A percentile compares a stretch with the other conserved stretches of the same genome.
phyloP scores from a whole-genome alignment of 2,797 vertebrate species.

The Petrocephalus schoutedeni region DNA sequence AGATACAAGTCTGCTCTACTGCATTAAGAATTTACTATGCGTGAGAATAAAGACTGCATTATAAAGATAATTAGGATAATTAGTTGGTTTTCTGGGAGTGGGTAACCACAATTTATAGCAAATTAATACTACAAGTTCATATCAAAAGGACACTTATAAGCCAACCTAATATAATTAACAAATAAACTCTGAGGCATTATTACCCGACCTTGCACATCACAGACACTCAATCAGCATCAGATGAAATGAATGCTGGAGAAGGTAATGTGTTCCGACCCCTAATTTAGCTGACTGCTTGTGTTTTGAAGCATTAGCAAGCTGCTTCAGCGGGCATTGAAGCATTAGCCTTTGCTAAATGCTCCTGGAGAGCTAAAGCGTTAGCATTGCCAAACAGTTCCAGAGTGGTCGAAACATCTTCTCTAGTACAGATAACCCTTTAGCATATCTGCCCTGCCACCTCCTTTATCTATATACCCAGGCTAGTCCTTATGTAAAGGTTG shows the following conservation, averaged over 20 bases:
- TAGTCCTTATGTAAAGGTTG: slow-evolving; percentile 85
- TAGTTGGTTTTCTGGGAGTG: background rate
- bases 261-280: background rate
- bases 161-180: background rate
- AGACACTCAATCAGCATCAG: background rate
- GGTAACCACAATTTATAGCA: background rate
- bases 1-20: background rate
- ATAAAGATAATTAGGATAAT: background rate
- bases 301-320: background rate
- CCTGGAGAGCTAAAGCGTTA: background rate
- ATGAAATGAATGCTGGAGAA: background rate
- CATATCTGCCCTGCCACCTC: slow-evolving; percentile 31
- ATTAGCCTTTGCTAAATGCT: background rate
- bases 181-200: background rate
- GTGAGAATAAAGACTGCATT: background rate
- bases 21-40: background rate
- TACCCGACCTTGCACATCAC: background rate
- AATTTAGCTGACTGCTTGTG: background rate
- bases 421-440: slow-evolving; percentile 46
- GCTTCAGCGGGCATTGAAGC: background rate
- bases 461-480: slow-evolving; percentile 58
- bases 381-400: background rate
- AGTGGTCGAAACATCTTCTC: background rate
- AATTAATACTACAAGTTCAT: slow-evolving; percentile 3
- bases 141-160: background rate